Conservation (phyloP, 1,140 invertebrate species). For the Nomia melanderi region DNA sequence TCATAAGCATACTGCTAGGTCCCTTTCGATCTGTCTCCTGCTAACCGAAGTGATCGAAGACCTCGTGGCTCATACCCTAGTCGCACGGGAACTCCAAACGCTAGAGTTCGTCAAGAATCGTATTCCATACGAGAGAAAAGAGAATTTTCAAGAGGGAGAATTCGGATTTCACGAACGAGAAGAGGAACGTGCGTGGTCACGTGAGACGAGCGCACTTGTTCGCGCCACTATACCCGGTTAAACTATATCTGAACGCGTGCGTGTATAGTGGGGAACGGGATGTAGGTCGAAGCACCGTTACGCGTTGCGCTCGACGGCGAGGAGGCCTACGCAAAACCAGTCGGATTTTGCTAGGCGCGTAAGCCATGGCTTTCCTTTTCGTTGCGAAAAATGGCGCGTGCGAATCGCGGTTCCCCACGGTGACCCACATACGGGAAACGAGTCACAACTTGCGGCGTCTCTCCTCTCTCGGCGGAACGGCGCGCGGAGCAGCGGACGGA, state of each 20-base stretch:
- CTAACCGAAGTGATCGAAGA: too few species aligned
- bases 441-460: conserved; percentile 25
- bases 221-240: conserved; percentile 54
- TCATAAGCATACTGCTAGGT: not conserved
- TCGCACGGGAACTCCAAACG: too few species aligned
- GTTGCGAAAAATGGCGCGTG: conserved; percentile 81
- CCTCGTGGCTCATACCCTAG: too few species aligned
- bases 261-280: conserved; percentile 66
- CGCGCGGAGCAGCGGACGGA: too few species aligned
- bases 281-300: conserved; percentile 80
- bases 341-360: conserved; percentile 73
- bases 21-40: not conserved
- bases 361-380: conserved; percentile 80
- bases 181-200: conserved; percentile 8
- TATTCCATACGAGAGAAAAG: too few species aligned
- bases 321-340: conserved; percentile 68
- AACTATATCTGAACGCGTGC: conserved; percentile 61
- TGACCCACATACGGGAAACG: conserved; percentile 59
- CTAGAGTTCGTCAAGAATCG: too few species aligned
- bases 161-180: not conserved
- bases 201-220: conserved; percentile 44
- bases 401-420: conserved; percentile 71
- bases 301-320: conserved; percentile 52
- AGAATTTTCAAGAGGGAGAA: not conserved
- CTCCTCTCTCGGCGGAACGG: conserved; percentile 7